These are phyloP conservation scores for Panurus biarmicus DNA, from an alignment of 2,113 vertebrate species.

Conservation along the genomic window DNA sequence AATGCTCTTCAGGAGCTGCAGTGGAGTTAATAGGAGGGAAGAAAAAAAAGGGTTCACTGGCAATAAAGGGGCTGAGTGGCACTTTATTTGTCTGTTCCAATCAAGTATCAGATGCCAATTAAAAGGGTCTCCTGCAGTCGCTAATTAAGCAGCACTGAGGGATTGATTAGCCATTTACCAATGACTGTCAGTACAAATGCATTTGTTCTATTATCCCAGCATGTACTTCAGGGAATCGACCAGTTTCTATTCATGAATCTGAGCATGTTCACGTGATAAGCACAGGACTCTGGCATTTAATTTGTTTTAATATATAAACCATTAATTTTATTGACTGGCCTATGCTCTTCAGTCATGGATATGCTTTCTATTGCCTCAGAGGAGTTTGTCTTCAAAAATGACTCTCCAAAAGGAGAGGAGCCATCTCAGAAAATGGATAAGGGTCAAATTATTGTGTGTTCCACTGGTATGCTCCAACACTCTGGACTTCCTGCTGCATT, in stretches of 20 bases:
- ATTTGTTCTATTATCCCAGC: slow-evolving; percentile 15
- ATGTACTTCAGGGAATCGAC: not conserved
- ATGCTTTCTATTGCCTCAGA: not conserved
- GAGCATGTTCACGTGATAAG: not conserved
- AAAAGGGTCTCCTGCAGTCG: not conserved
- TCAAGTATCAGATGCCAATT: slow-evolving; percentile 38
- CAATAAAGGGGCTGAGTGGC: not conserved
- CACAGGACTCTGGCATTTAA: not conserved
- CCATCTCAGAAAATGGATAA: not conserved
- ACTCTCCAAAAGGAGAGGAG: not conserved
- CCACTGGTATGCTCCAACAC: not conserved
- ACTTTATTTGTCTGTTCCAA: slow-evolving; percentile 33
- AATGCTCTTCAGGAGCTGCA: not conserved
- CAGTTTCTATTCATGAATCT: not conserved
- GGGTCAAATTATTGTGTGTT: not conserved
- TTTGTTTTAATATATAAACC: not conserved
- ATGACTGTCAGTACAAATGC: not conserved
- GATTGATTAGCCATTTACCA: slow-evolving; percentile 52
- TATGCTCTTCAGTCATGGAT: not conserved
- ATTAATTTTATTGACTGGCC: not conserved
- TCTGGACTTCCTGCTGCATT: not conserved
- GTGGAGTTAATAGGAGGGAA: not conserved
- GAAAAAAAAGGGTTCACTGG: not conserved
- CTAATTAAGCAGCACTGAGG: slow-evolving; percentile 49
- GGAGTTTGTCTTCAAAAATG: not conserved